Conservation (phyloP, 2,888 invertebrate genomes). For the Cistogaster globosa region DNA sequence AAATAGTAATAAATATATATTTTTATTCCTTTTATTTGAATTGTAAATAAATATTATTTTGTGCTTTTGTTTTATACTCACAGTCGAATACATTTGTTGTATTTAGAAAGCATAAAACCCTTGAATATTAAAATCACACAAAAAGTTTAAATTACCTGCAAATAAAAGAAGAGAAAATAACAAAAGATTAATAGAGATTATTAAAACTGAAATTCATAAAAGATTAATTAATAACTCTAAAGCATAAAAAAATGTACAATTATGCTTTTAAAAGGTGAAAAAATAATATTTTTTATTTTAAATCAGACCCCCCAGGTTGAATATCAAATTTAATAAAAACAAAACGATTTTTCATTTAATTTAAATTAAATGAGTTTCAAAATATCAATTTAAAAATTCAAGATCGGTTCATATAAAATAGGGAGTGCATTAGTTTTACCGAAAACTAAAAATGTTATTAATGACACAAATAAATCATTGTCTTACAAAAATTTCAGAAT, state of each 20-base stretch:
- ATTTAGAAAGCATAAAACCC: not conserved
- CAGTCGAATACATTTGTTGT: constrained; percentile 75
- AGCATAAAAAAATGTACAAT: constrained; percentile 1
- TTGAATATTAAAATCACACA: constrained; percentile 56
- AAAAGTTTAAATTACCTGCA: constrained; percentile 57
- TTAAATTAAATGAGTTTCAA: too few relatives aligned
- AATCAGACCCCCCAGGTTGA: too few relatives aligned
- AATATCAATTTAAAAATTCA: too few relatives aligned
- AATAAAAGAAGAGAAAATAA: constrained; percentile 21
- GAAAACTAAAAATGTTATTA: too few relatives aligned
- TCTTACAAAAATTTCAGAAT: too few relatives aligned
- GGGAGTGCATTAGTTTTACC: too few relatives aligned
- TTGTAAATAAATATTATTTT: constrained; percentile 46
- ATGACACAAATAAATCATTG: too few relatives aligned
- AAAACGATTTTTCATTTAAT: too few relatives aligned
- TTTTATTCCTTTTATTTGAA: constrained; percentile 23
- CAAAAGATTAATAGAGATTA: constrained; percentile 38
- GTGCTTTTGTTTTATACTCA: constrained; percentile 76
- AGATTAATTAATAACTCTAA: not conserved
- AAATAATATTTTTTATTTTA: too few relatives aligned
- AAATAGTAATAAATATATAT: constrained; percentile 48
- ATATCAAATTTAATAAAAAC: too few relatives aligned
- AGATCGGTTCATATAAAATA: too few relatives aligned
- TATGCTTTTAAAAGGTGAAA: not conserved
- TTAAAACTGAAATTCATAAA: constrained; percentile 16